Base-by-base conservation (phyloP, 2,888 invertebrate species). In the Timema podura region DNA sequence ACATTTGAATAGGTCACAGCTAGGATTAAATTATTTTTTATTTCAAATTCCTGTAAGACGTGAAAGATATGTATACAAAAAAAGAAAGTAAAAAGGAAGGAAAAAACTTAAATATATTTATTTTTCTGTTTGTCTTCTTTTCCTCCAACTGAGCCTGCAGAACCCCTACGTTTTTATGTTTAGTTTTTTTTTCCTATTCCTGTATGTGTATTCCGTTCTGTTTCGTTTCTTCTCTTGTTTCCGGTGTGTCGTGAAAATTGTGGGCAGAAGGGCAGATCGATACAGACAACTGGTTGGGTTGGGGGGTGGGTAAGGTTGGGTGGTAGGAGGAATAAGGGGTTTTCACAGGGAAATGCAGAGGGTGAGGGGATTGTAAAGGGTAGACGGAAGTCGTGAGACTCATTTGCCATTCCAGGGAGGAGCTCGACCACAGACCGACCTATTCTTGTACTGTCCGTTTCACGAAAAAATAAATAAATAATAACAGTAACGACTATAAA, bases 361-460 rank as follows among this genome's bases (percentile, higher is more conserved):
- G 7, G 61, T 11, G 5, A 44, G 61, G 61, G 61, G 61, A 16
- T 16, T 44, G 61, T 61, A 44, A 61, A 44, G 61, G 44, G 61
- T 61, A 44, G 65, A 47, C 65, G 65, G 69, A 68, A 64, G 68
- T 64, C 68, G 30, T 46, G 68, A 47, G 64, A 65, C 72, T 72
- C 72, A 72, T 72, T 72, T 69, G 67, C 72, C 68, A 72, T 72
- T 67, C 72, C 65, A 59, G 15, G 67, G 71, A 72, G 68, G 68
- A 47, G 15, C 57, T 54, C 70, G 59, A 16, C 66, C 66, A 48
- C 48, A 48, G 51, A 47, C 64, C 11, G 10, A 13, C 64, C 51
- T n/a, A 30, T 15, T 15, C 61, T n/a, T 30, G 30, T 30, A 30
- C 30, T 30, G 30, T 30, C 30, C 30, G 30, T 30, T 30, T 30